Conservation (phyloP, 2,888 invertebrate species). For the Notocelia uddmanniana region DNA sequence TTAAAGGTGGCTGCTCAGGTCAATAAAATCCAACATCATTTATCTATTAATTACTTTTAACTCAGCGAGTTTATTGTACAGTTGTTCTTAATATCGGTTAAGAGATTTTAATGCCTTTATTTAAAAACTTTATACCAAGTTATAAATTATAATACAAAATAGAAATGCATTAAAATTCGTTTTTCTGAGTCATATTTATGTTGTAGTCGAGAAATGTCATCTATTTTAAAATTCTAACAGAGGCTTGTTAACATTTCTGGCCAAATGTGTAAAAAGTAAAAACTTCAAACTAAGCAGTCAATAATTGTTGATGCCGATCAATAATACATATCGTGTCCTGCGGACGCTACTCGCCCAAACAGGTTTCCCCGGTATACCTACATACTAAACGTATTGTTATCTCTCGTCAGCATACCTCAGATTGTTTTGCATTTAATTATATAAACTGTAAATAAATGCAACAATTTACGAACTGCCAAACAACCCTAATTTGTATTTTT, state of each 20-base stretch:
- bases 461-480: conserved; percentile 70
- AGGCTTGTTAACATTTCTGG: not conserved
- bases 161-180: not conserved
- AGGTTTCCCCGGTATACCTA: conserved; percentile 62
- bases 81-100: too few relatives aligned
- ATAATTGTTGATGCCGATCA: conserved; percentile 4
- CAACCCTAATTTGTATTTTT: conserved; percentile 57
- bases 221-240: not conserved
- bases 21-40: too few relatives aligned
- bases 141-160: too few relatives aligned
- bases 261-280: not conserved
- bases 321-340: conserved; percentile 51
- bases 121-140: too few relatives aligned
- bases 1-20: too few relatives aligned
- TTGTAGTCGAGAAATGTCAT: not conserved
- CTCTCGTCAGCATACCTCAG: conserved; percentile 72
- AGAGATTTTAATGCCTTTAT: not conserved
- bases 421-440: conserved; percentile 71
- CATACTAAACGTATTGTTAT: conserved; percentile 67
- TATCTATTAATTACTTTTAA: too few relatives aligned
- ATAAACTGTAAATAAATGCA: conserved; percentile 53
- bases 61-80: too few relatives aligned
- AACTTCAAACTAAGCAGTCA: not conserved
- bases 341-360: conserved; percentile 67
- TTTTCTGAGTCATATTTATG: not conserved